Base-by-base conservation (phyloP, 2,113 vertebrate species). In the Rhynchopsitta pachyrhyncha region DNA sequence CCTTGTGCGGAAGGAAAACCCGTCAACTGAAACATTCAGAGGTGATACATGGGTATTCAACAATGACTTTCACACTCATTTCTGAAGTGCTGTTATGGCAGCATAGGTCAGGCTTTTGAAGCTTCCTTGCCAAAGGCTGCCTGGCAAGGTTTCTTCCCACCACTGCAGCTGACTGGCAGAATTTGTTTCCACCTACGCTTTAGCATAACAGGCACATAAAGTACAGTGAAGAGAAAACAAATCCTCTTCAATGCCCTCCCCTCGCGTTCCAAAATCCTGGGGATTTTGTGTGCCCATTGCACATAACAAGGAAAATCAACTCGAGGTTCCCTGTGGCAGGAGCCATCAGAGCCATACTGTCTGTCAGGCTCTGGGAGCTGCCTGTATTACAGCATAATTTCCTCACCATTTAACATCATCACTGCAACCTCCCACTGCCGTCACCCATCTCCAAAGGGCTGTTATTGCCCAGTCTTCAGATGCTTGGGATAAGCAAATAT, bases 401-500 rank as follows among this genome's bases (percentile, higher is more conserved):
- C 46, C 52, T 74, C 49, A n/a, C 29, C 22, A 8, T 7, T 2
- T 35, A 20, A 33, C n/a, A 35, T 23, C 41, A 47, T 35, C 1
- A 1, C 55, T 86, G 55, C 86, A 80, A 4, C 55, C 69, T 78
- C 39, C 46, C n/a, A 28, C 46, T 68, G 71, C 62, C 0, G 19
- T 79, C 92, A 59, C 22, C 55, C 52, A 7, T 11, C 73, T 83
- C 57, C 6, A 25, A 50, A 44, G 52, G 80, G 60, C 90, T 37
- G 15, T 28, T 19, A 27, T 33, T 92, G 82, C 41, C 68, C 68
- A 22, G 9, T 10, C 66, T 76, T 31, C 27, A 79, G 77, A 6
- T 88, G 41, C 79, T 83, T 70, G 67, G 47, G 81, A 55, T 64
- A 64, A 89, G 75, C 68, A 90, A 83, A 57, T 20, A 77, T n/a